Base-by-base conservation (phyloP, 1,140 invertebrate species). In the Xylocopa sonorina region DNA sequence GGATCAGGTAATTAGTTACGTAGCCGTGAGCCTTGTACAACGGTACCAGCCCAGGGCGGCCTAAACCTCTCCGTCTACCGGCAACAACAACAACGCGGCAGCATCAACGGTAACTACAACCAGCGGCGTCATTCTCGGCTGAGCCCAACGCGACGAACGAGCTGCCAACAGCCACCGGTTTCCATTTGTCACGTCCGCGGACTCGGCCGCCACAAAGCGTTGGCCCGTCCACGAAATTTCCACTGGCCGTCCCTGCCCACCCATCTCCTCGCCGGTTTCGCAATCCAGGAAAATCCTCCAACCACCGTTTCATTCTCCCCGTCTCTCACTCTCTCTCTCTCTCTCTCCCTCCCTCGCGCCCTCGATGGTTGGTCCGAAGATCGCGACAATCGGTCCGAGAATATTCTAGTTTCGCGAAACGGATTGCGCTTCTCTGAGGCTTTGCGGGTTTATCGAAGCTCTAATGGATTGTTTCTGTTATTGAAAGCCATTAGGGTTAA, bases 1-100 rank as follows among this genome's bases (percentile, higher is more conserved):
- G 85, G 88, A 89, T 90, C 89, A 82, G 83, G 88, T 89, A 90
- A 90, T 90, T 90, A 90, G 89, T 88, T 90, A 88, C 82, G 85
- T 89, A 89, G 88, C 88, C 86, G 85, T 88, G 77, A 90, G 89
- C 89, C 76, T 75, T 86, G 68, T 78, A 74, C 78, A 68, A 67
- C 51, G 62, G 69, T 53, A 69, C 80, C 74, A 79, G 79, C 69
- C 85, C 81, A 69, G 84, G 63, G 55, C 69, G 71, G 73, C 63
- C 84, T 72, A 83, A 86, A 86, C 84, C 85, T 83, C 83, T 75
- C 71, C 80, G 46, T 82, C 74, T 82, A 85, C 43, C 55, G 5
- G 48, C 50, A 81, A 73, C 82, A 74, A 38, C 72, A 82, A 68
- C 73, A 77, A 83, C 71, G 27, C 41, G 12, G 34, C 71, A 53